Conservation (phyloP, 2,888 invertebrate species). For the Galeopsomyia nigrocyanea region DNA sequence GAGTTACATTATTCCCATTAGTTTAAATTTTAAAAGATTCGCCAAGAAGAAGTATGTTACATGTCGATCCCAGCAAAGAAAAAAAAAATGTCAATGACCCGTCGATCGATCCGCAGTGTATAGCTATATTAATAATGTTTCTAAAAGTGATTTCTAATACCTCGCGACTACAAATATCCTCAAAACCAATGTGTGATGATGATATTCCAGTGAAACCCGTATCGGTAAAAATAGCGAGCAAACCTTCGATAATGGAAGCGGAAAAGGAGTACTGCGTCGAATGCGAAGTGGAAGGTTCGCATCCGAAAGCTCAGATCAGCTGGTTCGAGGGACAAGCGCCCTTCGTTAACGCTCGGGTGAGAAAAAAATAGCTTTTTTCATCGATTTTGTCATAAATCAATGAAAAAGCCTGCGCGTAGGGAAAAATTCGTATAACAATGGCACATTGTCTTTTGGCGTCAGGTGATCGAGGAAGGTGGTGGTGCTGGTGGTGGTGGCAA, state of each 20-base stretch:
- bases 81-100: no score
- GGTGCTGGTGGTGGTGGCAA: constrained; percentile 67
- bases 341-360: constrained; percentile 83
- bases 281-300: constrained; percentile 87
- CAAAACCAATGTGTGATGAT: not conserved
- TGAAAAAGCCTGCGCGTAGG: not conserved
- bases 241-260: constrained; percentile 83
- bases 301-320: constrained; percentile 86
- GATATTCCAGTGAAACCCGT: constrained; percentile 80
- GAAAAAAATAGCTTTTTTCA: constrained; percentile 51
- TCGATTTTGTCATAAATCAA: not conserved
- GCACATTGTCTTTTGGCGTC: not conserved
- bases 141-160: not conserved
- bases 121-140: no score
- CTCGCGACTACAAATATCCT: not conserved
- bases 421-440: not conserved
- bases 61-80: no score
- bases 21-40: no score
- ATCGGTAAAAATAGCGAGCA: constrained; percentile 81
- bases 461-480: constrained; percentile 51
- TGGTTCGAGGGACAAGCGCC: constrained; percentile 88
- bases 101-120: no score
- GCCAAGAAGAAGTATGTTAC: no score
- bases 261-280: constrained; percentile 83
- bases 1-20: no score